Base-by-base conservation (phyloP, 1,140 invertebrate species). In the Camponotus vicinus region DNA sequence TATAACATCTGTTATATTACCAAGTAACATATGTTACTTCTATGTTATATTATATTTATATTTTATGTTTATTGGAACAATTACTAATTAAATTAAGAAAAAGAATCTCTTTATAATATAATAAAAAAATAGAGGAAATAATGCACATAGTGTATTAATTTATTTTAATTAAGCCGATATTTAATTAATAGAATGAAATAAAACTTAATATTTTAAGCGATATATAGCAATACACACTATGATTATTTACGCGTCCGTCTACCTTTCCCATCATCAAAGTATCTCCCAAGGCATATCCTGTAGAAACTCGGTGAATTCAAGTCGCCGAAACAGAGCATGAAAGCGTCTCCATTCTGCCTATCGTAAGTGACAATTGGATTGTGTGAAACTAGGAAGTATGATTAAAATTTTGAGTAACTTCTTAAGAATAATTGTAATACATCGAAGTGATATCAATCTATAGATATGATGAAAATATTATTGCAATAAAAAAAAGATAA, bases 321-420 rank as follows among this genome's bases (percentile, higher is more conserved):
- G 86, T 77, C 89, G 88, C 91, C 92, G 89, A 94, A 94, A 93
- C 93, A 94, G 94, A 94, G 94, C 94, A 94, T 94, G 93, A 93
- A 93, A 90, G 86, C 89, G 92, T 93, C 90, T 93, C 91, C 88
- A 91, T 92, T 92, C 89, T 86, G 92, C 90, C 69, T 88, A 45
- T 86, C 84, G 55, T 87, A 83, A 88, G 79, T 86, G 89, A 92
- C 89, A 90, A 83, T 88, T 86, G 89, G 76, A 73, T 75, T 83
- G 69, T 61, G 92, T 92, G 92, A 93, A 94, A 93, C 87, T 88
- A 89, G 91, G 91, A 92, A 93, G 82, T 67, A 88, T 77, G 86
- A 91, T 92, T 37, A 27, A 27, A 27, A 83, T 80, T 57, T 64
- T 73, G 27, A 59, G 52, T 55, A 3, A 18, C 34, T 70, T 75